Evolutionary conservation across 2,797 vertebrate species (phyloP), one percentile per base, ranked within the genome.

Genomic region (Orestias chungarensis): DNA sequence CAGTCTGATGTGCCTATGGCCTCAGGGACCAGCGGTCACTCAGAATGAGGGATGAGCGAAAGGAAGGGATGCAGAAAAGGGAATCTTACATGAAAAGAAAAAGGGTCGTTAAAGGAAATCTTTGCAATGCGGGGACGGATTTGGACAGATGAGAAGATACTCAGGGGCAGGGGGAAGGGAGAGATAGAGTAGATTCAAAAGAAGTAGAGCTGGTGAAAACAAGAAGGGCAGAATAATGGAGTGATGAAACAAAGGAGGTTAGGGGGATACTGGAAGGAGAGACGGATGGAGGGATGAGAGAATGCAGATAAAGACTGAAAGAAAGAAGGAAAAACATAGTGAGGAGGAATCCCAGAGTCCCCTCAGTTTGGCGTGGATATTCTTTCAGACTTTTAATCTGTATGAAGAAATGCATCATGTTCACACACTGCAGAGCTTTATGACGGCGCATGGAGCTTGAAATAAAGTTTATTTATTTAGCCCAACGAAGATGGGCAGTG

Each of bases 21-120:
- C 91, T 87, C 82, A 40, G 92, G 88, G 89, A 88, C 70, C 90
- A 42, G 77, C 87, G 92, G 89, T 88, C 91, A 92, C 86, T 92
- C 89, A 89, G 91, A 90, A 90, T 91, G 89, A 92, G 92, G 90
- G 94, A 91, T 92, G 86, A 81, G 86, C 62, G 82, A 83, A 82
- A 78, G 79, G 82, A 84, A 90, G 82, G 79, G 85, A 90, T 82
- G 74, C 72, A 82, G 86, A 89, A 81, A 87, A 71, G 82, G 81
- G 87, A 89, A 88, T 86, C 80, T 4, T 66, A 89, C 88, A 91
- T 90, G 87, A 92, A 91, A 89, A 83, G 71, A 84, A 64, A 78
- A 70, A 78, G 87, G 74, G 78, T 70, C 84, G 88, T 87, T 73
- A 76, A 82, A 82, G 82, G 82, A 87, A 86, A 87, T 86, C 79